These are phyloP conservation scores for Indicator indicator DNA, from an alignment of 2,113 vertebrate genomes.

Conservation along the genomic window DNA sequence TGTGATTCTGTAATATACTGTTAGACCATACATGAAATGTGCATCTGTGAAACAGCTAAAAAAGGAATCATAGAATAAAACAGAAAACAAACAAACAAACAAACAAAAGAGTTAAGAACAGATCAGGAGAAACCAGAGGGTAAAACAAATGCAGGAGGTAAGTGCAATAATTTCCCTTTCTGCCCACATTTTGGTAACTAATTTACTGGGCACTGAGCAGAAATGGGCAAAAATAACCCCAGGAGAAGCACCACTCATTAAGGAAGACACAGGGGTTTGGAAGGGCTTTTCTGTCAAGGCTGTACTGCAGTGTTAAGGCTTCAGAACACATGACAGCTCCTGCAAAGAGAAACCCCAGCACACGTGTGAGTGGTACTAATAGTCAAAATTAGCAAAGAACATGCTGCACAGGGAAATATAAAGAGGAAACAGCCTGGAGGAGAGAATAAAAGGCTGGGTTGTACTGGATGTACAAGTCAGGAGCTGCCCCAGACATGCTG, in stretches of 20 bases:
- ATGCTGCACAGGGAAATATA: background rate
- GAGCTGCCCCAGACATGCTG: background rate
- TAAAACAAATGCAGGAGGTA: background rate
- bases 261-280: background rate
- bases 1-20: no score
- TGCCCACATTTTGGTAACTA: fast-evolving
- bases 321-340: background rate
- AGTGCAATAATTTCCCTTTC: background rate
- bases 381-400: background rate
- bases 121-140: background rate
- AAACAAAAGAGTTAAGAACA: background rate
- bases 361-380: background rate
- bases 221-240: background rate
- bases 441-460: background rate
- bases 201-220: background rate
- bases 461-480: background rate
- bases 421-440: background rate
- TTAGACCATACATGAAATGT: background rate
- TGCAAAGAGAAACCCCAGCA: background rate
- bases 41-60: background rate
- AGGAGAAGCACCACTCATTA: background rate
- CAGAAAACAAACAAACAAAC: background rate
- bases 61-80: background rate
- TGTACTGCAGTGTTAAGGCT: fast-evolving
- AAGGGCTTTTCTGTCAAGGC: background rate